A percentile compares a stretch with the other conserved stretches of the same genome.
phyloP scores from a whole-genome alignment of 2,888 invertebrate species.

The Deilephila porcellus region DNA sequence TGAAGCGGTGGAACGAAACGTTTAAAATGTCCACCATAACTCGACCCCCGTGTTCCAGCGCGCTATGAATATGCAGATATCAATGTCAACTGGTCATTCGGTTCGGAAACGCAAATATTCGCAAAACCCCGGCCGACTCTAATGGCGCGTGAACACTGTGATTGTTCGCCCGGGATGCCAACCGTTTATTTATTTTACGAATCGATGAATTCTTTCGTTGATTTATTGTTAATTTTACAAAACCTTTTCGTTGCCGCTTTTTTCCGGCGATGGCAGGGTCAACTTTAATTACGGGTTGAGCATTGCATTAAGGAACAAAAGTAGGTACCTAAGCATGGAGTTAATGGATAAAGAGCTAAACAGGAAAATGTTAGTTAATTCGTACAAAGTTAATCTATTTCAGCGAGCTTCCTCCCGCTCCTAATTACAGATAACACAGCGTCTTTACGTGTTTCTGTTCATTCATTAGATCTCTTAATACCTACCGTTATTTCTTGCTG shows the following conservation, averaged over 20 bases:
- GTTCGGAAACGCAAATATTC: slow-evolving; percentile 62
- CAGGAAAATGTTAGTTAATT: slow-evolving; percentile 21
- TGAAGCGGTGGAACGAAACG: slow-evolving; percentile 67
- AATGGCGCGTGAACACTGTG: slow-evolving; percentile 72
- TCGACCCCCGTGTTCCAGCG: slow-evolving; percentile 47
- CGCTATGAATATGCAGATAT: slow-evolving; percentile 39
- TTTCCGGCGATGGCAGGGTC: background rate
- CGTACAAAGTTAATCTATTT: slow-evolving; percentile 26
- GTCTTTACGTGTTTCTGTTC: slow-evolving; percentile 18
- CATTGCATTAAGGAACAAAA: background rate
- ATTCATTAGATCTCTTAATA: slow-evolving; percentile 12
- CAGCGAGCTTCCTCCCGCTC: background rate
- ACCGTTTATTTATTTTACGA: slow-evolving; percentile 54
- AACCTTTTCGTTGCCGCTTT: background rate
- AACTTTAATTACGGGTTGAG: background rate
- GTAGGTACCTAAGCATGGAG: background rate
- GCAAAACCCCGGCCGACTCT: slow-evolving; percentile 57
- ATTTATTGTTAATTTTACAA: slow-evolving; percentile 28
- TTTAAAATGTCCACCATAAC: slow-evolving; percentile 54
- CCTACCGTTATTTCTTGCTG: background rate
- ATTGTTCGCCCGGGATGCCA: slow-evolving; percentile 56
- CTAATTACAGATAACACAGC: slow-evolving; percentile 26
- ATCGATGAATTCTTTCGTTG: slow-evolving; percentile 51
- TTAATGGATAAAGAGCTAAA: slow-evolving; percentile 15
- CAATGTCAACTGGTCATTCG: slow-evolving; percentile 46